Percentiles rank a stretch among this genome's conserved stretches.
Conservation (phyloP, 53 echinoderm and acorn worm genomes). For the Astropecten irregularis region DNA sequence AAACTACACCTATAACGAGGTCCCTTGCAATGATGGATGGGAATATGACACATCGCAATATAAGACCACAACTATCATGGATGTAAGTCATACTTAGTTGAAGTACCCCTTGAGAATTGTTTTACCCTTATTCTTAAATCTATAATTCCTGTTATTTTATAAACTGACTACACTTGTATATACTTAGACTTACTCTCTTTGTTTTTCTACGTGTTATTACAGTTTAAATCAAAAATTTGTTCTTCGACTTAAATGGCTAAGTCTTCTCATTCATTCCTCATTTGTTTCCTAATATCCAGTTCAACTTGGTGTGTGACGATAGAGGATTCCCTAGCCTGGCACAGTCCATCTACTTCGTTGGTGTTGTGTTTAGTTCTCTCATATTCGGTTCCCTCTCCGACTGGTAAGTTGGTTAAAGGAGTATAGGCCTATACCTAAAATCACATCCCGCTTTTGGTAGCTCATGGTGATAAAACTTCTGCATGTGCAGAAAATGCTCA, state of each 20-base stretch:
- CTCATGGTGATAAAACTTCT: no score
- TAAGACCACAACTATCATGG: conserved; percentile 63
- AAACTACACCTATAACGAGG: not conserved
- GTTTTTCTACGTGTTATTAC: not conserved
- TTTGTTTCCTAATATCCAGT: no score
- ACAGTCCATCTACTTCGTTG: conserved; percentile 74
- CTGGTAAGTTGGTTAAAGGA: conserved; percentile 56
- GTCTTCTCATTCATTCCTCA: conserved; percentile 14
- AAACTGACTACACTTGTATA: no score
- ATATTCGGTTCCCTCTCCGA: conserved; percentile 72
- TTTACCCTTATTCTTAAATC: no score
- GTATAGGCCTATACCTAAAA: no score
- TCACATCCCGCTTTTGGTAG: not conserved
- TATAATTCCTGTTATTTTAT: no score
- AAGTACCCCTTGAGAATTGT: no score
- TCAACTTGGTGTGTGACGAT: conserved; percentile 75
- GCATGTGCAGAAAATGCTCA: no score
- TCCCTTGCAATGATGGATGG: conserved; percentile 75
- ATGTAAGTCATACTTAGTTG: conserved; percentile 44
- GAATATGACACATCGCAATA: conserved; percentile 68
- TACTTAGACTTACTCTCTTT: not conserved
- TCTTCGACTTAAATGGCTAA: not conserved
- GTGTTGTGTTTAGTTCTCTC: conserved; percentile 65
- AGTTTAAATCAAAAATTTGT: not conserved
- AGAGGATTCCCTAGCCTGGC: conserved; percentile 56